Evolutionary conservation across 2,113 vertebrate species (phyloP).

Genomic region (Tichodroma muraria): DNA sequence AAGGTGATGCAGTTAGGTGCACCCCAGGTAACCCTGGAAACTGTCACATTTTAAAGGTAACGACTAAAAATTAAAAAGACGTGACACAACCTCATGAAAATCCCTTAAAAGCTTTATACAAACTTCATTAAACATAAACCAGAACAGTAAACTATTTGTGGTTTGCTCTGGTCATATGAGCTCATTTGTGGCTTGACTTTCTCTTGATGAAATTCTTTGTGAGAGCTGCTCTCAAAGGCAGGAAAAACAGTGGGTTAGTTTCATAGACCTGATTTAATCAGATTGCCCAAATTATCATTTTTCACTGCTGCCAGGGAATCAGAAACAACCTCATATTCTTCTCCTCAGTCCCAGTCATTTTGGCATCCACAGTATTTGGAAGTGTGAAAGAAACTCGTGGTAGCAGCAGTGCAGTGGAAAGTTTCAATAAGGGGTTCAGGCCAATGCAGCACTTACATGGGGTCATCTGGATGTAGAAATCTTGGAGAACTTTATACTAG

Average conservation of each 20-base stretch:
- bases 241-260: neutral
- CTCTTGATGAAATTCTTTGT: neutral
- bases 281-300: neutral
- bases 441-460: neutral
- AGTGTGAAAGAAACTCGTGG: fast-evolving
- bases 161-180: neutral
- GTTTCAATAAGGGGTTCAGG: neutral
- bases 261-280: neutral
- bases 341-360: neutral
- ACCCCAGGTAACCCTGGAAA: neutral
- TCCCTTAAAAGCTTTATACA: neutral
- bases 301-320: neutral
- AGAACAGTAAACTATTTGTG: neutral
- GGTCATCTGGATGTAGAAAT: neutral
- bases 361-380: neutral
- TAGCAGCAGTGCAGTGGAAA: neutral
- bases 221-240: neutral
- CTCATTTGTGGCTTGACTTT: conserved; percentile 17
- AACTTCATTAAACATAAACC: neutral
- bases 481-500: neutral
- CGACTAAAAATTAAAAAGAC: neutral
- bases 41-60: neutral
- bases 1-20: neutral
- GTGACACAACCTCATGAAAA: neutral
- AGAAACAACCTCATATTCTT: neutral